Evolutionary conservation across 30 jellyfish, hydroid and myxozoan genomes (phyloP).

Genomic region (Catostylus mosaicus): DNA sequence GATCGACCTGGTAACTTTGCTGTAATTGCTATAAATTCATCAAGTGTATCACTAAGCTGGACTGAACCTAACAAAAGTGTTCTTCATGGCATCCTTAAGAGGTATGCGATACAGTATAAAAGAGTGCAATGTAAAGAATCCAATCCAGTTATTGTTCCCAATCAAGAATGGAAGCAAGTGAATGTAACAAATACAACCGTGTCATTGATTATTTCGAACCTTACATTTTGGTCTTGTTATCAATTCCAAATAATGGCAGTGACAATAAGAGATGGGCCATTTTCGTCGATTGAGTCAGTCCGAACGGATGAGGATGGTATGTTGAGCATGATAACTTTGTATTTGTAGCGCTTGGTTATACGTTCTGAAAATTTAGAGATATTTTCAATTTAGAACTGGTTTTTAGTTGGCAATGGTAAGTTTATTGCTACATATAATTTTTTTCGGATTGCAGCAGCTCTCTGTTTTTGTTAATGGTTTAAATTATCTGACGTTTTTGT

Average conservation of each 20-base stretch:
- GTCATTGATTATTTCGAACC: neutral
- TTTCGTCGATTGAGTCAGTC: neutral
- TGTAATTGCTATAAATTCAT: neutral
- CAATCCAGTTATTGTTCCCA: neutral
- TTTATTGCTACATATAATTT: no score
- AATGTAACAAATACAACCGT: neutral
- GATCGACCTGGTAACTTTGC: slow-evolving; percentile 5
- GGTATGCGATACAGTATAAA: slow-evolving; percentile 11
- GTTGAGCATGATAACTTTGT: neutral
- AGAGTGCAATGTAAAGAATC: slow-evolving; percentile 6
- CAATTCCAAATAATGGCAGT: slow-evolving; percentile 32
- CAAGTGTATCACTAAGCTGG: slow-evolving; percentile 18
- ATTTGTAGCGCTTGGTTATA: no score
- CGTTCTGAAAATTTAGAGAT: no score
- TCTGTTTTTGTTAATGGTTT: no score
- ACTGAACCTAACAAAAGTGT: neutral
- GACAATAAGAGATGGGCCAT: slow-evolving; percentile 36
- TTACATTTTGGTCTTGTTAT: slow-evolving; percentile 40
- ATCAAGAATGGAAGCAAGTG: neutral
- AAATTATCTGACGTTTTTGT: no score
- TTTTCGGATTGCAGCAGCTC: no score
- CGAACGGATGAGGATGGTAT: slow-evolving; percentile 36
- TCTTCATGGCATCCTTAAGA: slow-evolving; percentile 25
- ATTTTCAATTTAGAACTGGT: no score
- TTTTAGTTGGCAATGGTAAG: no score